Conservation (phyloP, 2,888 invertebrate genomes). For the Panopea generosa region DNA sequence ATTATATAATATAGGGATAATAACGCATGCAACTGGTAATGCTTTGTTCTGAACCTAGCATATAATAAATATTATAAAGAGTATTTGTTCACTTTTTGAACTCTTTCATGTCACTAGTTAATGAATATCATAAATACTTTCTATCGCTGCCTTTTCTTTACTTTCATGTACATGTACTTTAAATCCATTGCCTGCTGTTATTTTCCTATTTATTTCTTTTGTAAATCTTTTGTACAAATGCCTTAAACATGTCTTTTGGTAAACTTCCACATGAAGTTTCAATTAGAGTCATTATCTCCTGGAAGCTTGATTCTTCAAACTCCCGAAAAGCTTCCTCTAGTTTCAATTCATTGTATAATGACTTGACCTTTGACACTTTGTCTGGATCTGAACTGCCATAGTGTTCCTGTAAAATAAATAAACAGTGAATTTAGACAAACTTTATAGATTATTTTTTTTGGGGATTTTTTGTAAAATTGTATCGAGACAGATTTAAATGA, state of each 20-base stretch:
- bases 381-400: slow-evolving; percentile 79
- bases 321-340: slow-evolving; percentile 76
- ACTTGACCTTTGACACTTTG: slow-evolving; percentile 80
- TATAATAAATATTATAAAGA: too few relatives aligned
- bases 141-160: too few relatives aligned
- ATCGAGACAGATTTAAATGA: neutral
- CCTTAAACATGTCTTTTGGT: slow-evolving; percentile 17
- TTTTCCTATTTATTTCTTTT: slow-evolving; percentile 36
- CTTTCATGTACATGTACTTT: too few relatives aligned
- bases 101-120: too few relatives aligned
- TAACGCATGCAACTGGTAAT: too few relatives aligned
- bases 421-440: neutral
- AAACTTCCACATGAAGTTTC: neutral
- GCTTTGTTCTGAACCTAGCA: too few relatives aligned
- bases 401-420: slow-evolving; percentile 73
- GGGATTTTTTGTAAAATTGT: too few relatives aligned
- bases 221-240: neutral
- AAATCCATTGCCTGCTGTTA: neutral
- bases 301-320: slow-evolving; percentile 66
- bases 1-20: too few relatives aligned
- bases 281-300: neutral
- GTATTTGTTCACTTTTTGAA: too few relatives aligned
- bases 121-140: too few relatives aligned
- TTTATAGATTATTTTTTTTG: neutral
- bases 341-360: slow-evolving; percentile 78